phyloP scores from a whole-genome alignment of 92 coral and sea anemone genomes.

The Phymanthus crucifer region DNA sequence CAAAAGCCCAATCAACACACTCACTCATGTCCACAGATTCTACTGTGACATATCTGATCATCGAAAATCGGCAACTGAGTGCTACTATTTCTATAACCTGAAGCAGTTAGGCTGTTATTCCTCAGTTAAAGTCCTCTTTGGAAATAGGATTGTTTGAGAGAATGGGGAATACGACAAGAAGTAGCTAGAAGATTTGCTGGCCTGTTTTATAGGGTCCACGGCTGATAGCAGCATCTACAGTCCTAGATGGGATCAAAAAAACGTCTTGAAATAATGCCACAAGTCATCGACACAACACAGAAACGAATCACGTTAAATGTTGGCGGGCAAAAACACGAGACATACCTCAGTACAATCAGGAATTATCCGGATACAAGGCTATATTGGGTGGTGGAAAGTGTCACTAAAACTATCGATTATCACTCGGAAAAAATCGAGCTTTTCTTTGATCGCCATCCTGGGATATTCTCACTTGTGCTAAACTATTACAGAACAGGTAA shows the following conservation, averaged over 20 bases:
- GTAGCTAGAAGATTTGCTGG: too few relatives aligned
- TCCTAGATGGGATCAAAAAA: conserved; percentile 55
- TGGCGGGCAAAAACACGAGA: conserved; percentile 94
- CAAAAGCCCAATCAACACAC: neutral
- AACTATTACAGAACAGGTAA: conserved; percentile 97
- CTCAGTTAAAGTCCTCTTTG: too few relatives aligned
- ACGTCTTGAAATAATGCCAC: conserved; percentile 72
- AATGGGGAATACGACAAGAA: too few relatives aligned
- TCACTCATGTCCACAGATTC: too few relatives aligned
- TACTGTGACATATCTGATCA: too few relatives aligned
- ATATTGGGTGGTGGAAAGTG: conserved; percentile 93
- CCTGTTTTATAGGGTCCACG: too few relatives aligned
- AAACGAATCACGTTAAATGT: conserved; percentile 79
- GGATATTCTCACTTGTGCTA: conserved; percentile 79
- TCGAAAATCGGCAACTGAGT: too few relatives aligned
- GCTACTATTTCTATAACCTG: too few relatives aligned
- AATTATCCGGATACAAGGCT: conserved; percentile 94
- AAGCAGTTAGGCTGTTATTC: too few relatives aligned
- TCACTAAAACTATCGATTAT: conserved; percentile 87
- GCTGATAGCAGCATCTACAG: too few relatives aligned
- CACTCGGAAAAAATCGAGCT: conserved; percentile 90
- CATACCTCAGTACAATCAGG: conserved; percentile 87
- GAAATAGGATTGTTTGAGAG: too few relatives aligned
- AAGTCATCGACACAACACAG: conserved; percentile 67
- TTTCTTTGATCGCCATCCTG: conserved; percentile 97